Evolutionary conservation across 2,797 vertebrate genomes (phyloP).

Genomic region (Enteromius fasciolatus): DNA sequence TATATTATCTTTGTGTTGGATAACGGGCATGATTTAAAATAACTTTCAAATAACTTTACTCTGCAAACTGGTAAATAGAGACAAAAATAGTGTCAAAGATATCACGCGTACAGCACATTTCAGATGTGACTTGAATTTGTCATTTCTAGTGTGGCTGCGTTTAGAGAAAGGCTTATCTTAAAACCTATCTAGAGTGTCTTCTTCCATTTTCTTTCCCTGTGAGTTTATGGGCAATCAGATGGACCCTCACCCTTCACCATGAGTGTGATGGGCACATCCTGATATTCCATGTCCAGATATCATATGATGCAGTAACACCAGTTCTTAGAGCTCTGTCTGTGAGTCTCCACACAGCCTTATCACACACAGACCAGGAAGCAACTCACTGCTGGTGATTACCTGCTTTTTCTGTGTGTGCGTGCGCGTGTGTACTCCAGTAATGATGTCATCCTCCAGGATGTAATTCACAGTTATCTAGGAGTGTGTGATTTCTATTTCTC

Average conservation of each 20-base stretch:
- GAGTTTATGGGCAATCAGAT: slow-evolving; percentile 36
- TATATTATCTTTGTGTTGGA: not conserved
- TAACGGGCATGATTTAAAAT: not conserved
- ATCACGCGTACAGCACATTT: not conserved
- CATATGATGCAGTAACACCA: slow-evolving; percentile 35
- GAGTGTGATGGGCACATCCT: slow-evolving; percentile 32
- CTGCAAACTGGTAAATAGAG: not conserved
- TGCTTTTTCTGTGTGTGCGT: slow-evolving; percentile 37
- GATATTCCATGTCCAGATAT: slow-evolving; percentile 13
- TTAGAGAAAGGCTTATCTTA: slow-evolving; percentile 11
- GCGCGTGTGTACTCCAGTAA: slow-evolving; percentile 45
- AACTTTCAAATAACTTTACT: no score
- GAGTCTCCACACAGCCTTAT: slow-evolving; percentile 54
- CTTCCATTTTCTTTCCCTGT: slow-evolving; percentile 20
- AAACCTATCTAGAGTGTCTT: slow-evolving; percentile 3
- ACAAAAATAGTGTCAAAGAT: not conserved
- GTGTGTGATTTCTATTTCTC: slow-evolving; percentile 57
- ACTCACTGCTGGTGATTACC: slow-evolving; percentile 53
- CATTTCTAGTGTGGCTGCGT: not conserved
- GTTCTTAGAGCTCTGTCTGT: slow-evolving; percentile 32
- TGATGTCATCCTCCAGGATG: slow-evolving; percentile 59
- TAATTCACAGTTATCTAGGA: slow-evolving; percentile 58
- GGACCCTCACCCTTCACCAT: slow-evolving; percentile 21
- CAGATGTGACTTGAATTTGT: not conserved
- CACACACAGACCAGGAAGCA: slow-evolving; percentile 56